Evolutionary conservation across 2,797 vertebrate genomes (phyloP).

Genomic region (Eupleurogrammus muticus): DNA sequence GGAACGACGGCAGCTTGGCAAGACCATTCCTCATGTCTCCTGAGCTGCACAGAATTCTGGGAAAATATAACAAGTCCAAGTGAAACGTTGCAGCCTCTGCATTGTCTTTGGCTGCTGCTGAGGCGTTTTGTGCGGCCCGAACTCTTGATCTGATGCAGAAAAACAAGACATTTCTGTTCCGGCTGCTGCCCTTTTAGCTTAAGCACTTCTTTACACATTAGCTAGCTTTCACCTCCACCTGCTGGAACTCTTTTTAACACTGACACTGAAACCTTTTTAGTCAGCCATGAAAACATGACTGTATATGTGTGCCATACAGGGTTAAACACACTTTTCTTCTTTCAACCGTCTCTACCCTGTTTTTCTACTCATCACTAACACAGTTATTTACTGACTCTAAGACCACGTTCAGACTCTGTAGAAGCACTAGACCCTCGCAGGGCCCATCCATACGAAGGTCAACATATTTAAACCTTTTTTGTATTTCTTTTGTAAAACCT

Average conservation of each 20-base stretch:
- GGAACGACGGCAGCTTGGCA: slow-evolving; percentile 90
- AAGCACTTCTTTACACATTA: too few species aligned
- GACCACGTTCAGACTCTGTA: background rate
- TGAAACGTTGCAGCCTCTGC: slow-evolving; percentile 13
- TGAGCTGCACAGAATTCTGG: slow-evolving; percentile 89
- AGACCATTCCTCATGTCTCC: slow-evolving; percentile 93
- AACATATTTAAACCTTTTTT: too few species aligned
- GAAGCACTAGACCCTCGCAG: too few species aligned
- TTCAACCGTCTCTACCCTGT: background rate
- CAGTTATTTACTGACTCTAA: background rate
- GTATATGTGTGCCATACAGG: background rate
- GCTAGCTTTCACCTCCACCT: too few species aligned
- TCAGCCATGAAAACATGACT: background rate
- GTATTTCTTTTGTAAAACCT: too few species aligned
- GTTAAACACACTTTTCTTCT: background rate
- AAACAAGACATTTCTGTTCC: too few species aligned
- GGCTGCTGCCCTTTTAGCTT: too few species aligned
- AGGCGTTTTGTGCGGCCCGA: background rate
- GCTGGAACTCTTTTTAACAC: background rate
- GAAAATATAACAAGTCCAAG: slow-evolving; percentile 73
- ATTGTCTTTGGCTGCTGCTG: background rate
- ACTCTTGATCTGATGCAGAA: too few species aligned
- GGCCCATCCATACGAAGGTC: too few species aligned
- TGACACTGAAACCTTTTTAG: background rate
- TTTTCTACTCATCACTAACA: background rate